Percentiles rank a stretch among this genome's conserved stretches.
These are phyloP conservation scores for Pristionchus arcanus DNA, from an alignment of 2,888 invertebrate genomes.

Conservation along the genomic window DNA sequence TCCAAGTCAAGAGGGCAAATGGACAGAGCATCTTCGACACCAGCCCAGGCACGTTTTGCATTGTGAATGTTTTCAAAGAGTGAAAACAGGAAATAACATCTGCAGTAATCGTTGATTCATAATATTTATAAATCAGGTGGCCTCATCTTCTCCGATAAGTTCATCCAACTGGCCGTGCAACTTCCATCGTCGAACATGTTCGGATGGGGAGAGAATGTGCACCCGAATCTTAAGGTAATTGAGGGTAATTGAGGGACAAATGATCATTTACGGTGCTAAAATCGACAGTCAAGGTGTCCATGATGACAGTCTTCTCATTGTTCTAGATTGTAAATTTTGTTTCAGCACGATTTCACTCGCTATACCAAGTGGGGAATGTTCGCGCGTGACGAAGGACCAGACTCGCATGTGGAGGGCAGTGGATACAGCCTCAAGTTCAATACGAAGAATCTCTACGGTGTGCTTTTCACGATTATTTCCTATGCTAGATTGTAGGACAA, in stretches of 20 bases:
- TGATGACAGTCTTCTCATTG: too few relatives aligned
- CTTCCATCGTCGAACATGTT: constrained; percentile 75
- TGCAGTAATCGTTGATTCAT: too few relatives aligned
- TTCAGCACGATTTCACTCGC: constrained; percentile 74
- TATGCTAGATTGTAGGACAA: background rate
- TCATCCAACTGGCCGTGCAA: constrained; percentile 75
- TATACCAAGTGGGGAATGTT: constrained; percentile 76
- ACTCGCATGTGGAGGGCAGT: constrained; percentile 59
- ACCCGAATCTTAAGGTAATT: constrained; percentile 72
- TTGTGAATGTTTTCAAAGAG: too few relatives aligned
- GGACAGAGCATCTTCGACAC: constrained; percentile 52
- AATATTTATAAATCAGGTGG: constrained; percentile 63
- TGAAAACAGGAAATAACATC: too few relatives aligned
- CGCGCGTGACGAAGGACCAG: constrained; percentile 74
- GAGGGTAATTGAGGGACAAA: too few relatives aligned
- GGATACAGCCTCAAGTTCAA: constrained; percentile 51
- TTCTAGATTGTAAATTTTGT: background rate
- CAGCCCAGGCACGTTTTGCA: background rate
- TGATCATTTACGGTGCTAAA: too few relatives aligned
- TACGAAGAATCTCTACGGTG: constrained; percentile 74
- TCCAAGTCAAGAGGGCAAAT: constrained; percentile 65
- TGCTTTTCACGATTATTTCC: background rate
- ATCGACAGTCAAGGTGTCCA: too few relatives aligned
- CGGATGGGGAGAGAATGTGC: constrained; percentile 78
- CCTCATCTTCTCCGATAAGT: constrained; percentile 75